Base-by-base conservation (phyloP, 1,140 invertebrate genomes). In the Drosophila pectinifera region DNA sequence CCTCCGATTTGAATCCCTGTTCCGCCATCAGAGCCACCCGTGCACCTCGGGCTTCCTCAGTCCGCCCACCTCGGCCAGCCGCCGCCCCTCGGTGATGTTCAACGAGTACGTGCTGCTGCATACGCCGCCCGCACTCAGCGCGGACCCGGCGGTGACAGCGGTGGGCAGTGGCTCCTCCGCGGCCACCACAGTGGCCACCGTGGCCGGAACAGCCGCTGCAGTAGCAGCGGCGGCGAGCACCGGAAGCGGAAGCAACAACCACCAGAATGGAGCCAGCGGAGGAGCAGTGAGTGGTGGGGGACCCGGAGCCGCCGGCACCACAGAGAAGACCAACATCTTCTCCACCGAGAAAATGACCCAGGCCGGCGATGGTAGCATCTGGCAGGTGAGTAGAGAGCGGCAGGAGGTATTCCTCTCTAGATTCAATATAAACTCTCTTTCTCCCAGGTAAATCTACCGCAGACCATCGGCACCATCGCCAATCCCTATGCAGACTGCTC, bases 321-420 rank as follows among this genome's bases (percentile, higher is more conserved):
- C 39, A 5, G 84, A 93, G 48, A 94, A 95, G 78, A 93, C 94
- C 78, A 96, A 96, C 81, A 94, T 97, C 16, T 97, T 96, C 92
- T 97, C 96, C 20, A 96, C 95, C 46, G 96, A 98, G 86, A 97
- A 97, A 92, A 97, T 96, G 94, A 97, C 96, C 0, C 97, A 98
- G 93, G 96, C 96, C 42, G 96, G 95, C 36, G 95, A 95, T 89
- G 95, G 95, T 46, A 95, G 95, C 76, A 94, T 95, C 46, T 95
- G 95, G 95, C 93, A 94, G 85, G 91, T 92, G 24, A 85, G 80
- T 68, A 8, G 6, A 5, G 11, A 31, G 38, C 10, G 0, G n/a
- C n/a, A n/a, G n/a, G n/a, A n/a, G n/a, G n/a, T n/a, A n/a, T n/a
- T n/a, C n/a, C n/a, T n/a, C n/a, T n/a, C n/a, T n/a, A 26, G 14